Evolutionary conservation across 2,113 vertebrate species (phyloP), one percentile per base, ranked within the genome.

Genomic region (Pyrgilauda ruficollis): DNA sequence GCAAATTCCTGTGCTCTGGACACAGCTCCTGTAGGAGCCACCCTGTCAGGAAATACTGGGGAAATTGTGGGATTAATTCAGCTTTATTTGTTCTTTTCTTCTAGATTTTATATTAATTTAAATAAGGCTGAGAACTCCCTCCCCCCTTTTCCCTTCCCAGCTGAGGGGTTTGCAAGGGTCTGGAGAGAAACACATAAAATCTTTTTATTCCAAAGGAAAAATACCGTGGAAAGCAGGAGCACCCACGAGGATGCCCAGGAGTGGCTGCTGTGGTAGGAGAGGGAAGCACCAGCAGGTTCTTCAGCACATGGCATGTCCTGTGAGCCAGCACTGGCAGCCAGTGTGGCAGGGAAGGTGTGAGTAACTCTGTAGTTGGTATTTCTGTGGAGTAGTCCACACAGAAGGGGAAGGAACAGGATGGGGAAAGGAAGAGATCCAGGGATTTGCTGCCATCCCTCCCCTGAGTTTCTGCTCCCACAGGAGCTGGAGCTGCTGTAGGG

Each of bases 1-100:
- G 67, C 26, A 43, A 35, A 93, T 97, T 88, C 92, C 80, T 70
- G 52, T 20, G 50, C 79, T 46, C 30, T 84, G 95, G 81, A 49
- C 89, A 28, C 67, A 31, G 84, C 52, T 52, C 35, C 55, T 41
- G 47, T 1, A 49, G 72, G 59, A 91, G 39, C 70, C 1, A 14
- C 41, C 59, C 2, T 41, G 19, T 10, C 67, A 39, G 55, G 41
- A 80, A 62, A 10, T 15, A 3, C 43, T 37, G 68, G 8, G 68
- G 37, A 14, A 70, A 41, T 1, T 8, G 37, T 78, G 70, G 24
- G 37, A 16, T 46, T 90, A 4, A 52, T 9, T 28, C 6, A 3
- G 13, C 24, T 52, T 56, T 18, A 69, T 37, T 59, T 84, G 5
- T 30, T 49, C 46, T 56, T 84, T 62, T 22, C 22, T 55, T 89